These are phyloP conservation scores for Cirrhinus mrigala DNA, from an alignment of 2,797 vertebrate species.

Conservation along the genomic window DNA sequence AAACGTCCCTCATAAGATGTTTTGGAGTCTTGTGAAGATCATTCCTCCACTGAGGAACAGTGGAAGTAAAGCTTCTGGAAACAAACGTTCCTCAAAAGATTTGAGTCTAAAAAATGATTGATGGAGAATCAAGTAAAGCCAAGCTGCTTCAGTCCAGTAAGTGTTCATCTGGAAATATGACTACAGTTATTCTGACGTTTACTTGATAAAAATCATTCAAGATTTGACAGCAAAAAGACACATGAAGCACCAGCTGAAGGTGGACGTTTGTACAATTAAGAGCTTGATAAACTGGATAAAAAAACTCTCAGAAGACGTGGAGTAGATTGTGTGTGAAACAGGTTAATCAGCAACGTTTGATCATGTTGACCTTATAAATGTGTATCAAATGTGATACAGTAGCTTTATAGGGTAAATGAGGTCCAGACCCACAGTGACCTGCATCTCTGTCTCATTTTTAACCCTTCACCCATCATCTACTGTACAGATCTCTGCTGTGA, in stretches of 20 bases:
- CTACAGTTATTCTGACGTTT: not conserved
- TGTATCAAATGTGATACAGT: not conserved
- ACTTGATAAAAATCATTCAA: not conserved
- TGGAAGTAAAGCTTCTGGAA: not conserved
- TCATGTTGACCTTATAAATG: not conserved
- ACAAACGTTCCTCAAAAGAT: not conserved
- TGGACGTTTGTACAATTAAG: not conserved
- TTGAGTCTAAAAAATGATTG: not conserved
- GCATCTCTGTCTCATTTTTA: constrained; percentile 1
- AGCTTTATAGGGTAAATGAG: not conserved
- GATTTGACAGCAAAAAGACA: not conserved
- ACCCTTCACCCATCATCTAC: not conserved
- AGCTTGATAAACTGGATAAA: not conserved
- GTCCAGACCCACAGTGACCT: constrained; percentile 1
- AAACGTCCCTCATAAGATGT: not conserved
- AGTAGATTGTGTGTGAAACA: not conserved
- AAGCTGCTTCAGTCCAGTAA: not conserved
- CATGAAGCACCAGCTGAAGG: not conserved
- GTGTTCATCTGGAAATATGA: not conserved
- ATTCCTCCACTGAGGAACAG: not conserved
- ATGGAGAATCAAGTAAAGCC: too few species aligned
- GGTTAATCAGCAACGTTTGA: not conserved
- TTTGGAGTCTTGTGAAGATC: not conserved
- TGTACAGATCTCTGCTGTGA: constrained; percentile 62
- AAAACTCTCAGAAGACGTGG: too few species aligned